Evolutionary conservation across 2,888 invertebrate genomes (phyloP).

Genomic region (Amblyteles armatorius): DNA sequence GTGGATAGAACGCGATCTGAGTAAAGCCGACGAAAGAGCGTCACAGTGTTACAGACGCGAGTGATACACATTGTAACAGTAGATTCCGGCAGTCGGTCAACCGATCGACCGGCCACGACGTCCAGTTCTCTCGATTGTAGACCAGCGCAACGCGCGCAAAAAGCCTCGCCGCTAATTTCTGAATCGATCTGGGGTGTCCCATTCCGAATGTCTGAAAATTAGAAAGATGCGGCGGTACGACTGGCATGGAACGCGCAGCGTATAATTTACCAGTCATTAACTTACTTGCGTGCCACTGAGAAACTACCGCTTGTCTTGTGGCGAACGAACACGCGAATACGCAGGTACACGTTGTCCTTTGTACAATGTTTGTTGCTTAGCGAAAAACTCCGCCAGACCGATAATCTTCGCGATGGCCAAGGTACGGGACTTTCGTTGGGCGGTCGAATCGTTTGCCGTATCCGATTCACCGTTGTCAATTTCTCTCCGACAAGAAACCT

Average conservation of each 20-base stretch:
- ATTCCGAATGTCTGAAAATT: too few species aligned
- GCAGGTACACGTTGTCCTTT: neutral
- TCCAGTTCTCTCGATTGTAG: neutral
- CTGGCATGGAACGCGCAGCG: too few species aligned
- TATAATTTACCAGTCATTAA: neutral
- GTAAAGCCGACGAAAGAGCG: too few species aligned
- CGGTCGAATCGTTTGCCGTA: neutral
- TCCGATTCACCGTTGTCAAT: slow-evolving; percentile 32
- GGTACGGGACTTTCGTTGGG: neutral
- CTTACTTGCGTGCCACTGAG: slow-evolving; percentile 2
- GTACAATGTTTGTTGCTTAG: neutral
- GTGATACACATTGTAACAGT: neutral
- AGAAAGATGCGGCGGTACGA: too few species aligned
- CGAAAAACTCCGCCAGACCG: neutral
- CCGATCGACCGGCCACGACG: slow-evolving; percentile 9
- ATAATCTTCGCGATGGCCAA: neutral
- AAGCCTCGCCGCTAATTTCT: too few species aligned
- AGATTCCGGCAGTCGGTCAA: neutral
- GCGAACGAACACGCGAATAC: neutral
- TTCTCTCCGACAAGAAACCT: slow-evolving; percentile 9
- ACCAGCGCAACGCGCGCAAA: neutral
- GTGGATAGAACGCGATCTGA: too few species aligned
- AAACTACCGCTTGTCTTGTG: slow-evolving; percentile 5
- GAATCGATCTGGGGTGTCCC: too few species aligned
- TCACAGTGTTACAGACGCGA: neutral